Base-by-base conservation (phyloP, 2,888 invertebrate genomes). In the Pogonocherus hispidulus region DNA sequence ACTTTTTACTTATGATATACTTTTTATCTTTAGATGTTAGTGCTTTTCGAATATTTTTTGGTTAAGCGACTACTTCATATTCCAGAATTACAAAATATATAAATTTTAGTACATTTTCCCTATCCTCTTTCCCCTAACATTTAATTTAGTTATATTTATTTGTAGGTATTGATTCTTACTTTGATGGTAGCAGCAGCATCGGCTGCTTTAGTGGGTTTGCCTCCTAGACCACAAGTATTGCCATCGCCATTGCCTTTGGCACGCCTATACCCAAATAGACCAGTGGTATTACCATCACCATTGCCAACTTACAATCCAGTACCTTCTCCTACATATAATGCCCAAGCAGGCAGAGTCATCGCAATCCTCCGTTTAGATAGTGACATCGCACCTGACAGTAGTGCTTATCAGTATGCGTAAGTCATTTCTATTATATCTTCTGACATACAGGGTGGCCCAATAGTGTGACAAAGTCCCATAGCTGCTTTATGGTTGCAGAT, bases 401-500 rank as follows among this genome's bases (percentile, higher is more conserved):
- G 65, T 18, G 57, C 47, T 37, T 70, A 67, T 18, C 35, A 65
- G 14, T 70, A 62, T 56, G 46, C 52, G 70, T 67, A 70, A 65
- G 70, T 67, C 9, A 46, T 19, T 19, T n/a, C 8, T 20, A 11
- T 49, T 14, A n/a, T n/a, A n/a, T n/a, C n/a, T n/a, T n/a, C n/a
- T n/a, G n/a, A n/a, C n/a, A n/a, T n/a, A n/a, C n/a, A n/a, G n/a
- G n/a, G n/a, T n/a, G n/a, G n/a, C n/a, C n/a, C n/a, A n/a, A n/a
- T n/a, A n/a, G n/a, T n/a, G n/a, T n/a, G n/a, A n/a, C n/a, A n/a
- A n/a, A n/a, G n/a, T n/a, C n/a, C n/a, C n/a, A n/a, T n/a, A n/a
- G n/a, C n/a, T n/a, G n/a, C n/a, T n/a, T n/a, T n/a, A n/a, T n/a
- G n/a, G n/a, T n/a, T n/a, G 3, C 18, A 46, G 46, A 1, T 44